These are phyloP conservation scores for Galbula dea DNA, from an alignment of 2,113 vertebrate genomes.

Conservation along the genomic window DNA sequence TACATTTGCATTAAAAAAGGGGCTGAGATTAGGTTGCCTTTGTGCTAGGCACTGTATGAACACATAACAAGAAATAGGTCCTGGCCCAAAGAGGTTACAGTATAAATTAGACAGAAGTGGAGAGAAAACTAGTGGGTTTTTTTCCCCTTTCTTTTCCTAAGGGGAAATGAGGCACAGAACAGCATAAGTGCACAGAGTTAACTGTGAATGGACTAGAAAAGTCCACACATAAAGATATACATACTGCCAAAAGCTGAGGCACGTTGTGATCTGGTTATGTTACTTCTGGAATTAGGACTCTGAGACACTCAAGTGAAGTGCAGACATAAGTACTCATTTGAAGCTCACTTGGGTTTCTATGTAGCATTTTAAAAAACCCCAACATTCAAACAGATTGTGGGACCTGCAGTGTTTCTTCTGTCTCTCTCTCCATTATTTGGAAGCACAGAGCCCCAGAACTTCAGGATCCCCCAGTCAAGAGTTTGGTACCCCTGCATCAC, in stretches of 20 bases:
- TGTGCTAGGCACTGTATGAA: slow-evolving; percentile 16
- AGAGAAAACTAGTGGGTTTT: background rate
- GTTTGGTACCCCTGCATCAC: background rate
- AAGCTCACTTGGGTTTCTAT: background rate
- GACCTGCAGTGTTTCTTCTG: background rate
- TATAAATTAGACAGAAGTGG: slow-evolving; percentile 24
- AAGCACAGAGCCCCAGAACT: background rate
- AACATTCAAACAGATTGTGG: background rate
- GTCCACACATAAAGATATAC: background rate
- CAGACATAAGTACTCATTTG: background rate
- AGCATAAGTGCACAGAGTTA: background rate
- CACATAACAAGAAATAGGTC: background rate
- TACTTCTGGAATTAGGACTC: background rate
- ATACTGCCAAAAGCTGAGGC: background rate
- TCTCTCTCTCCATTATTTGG: background rate
- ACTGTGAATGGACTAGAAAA: background rate
- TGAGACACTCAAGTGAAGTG: background rate
- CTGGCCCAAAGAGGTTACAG: slow-evolving; percentile 33
- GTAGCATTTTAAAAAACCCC: fast-evolving
- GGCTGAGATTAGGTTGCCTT: slow-evolving; percentile 33
- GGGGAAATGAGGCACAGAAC: background rate
- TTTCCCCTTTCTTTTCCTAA: background rate
- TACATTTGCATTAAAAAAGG: slow-evolving; percentile 55
- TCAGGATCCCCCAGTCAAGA: fast-evolving
- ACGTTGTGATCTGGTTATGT: background rate